Percentiles rank a stretch among this genome's conserved stretches.
Conservation (phyloP, 2,888 invertebrate genomes). For the Xylota segnis region DNA sequence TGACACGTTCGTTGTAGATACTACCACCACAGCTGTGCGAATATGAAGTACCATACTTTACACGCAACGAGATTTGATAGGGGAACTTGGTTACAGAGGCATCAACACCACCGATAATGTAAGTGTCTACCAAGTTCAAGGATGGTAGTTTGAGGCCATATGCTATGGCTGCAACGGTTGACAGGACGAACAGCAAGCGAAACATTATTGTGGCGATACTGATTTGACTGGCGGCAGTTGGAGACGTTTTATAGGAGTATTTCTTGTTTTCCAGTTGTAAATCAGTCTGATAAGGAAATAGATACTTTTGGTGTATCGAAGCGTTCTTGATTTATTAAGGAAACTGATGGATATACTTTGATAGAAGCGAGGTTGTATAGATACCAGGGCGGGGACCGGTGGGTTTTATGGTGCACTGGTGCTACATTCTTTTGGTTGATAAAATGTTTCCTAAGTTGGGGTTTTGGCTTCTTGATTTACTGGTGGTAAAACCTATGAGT, state of each 20-base stretch:
- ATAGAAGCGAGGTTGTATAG: not conserved
- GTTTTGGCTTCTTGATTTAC: too few relatives aligned
- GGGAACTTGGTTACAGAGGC: conserved; percentile 62
- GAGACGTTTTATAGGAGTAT: not conserved
- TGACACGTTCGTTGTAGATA: conserved; percentile 13
- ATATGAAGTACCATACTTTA: conserved; percentile 19
- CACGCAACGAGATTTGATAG: conserved; percentile 70
- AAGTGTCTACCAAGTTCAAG: conserved; percentile 55
- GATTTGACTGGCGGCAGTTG: not conserved
- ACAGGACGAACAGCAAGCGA: conserved; percentile 26
- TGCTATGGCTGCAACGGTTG: not conserved
- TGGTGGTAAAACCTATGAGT: too few relatives aligned
- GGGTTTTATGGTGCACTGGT: not conserved
- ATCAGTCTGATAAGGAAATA: conserved; percentile 2
- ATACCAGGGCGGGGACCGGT: not conserved
- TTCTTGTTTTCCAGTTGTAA: not conserved
- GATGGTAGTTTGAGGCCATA: conserved; percentile 14
- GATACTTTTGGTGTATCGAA: not conserved
- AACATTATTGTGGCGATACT: conserved; percentile 17
- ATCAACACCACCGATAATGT: conserved; percentile 75
- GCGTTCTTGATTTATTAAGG: not conserved
- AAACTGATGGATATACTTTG: not conserved
- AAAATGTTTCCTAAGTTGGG: not conserved
- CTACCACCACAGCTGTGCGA: conserved; percentile 43
- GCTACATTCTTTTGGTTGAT: not conserved